Evolutionary conservation across 2,797 vertebrate species (phyloP).

Genomic region (Halcyon chelicuti): DNA sequence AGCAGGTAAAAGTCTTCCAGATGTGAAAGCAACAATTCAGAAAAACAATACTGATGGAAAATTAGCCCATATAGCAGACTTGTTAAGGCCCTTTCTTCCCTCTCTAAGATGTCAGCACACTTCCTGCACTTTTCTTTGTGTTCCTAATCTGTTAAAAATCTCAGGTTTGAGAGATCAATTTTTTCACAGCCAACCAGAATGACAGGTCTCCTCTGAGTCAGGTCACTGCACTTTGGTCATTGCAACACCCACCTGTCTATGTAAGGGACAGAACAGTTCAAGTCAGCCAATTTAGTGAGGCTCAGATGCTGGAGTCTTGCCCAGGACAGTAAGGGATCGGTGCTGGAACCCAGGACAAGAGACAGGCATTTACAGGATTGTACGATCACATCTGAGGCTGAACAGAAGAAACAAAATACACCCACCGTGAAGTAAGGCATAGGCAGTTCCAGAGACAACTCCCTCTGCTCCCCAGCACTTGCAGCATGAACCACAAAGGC

Average conservation of each 20-base stretch:
- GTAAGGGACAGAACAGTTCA: not conserved
- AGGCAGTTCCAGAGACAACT: not conserved
- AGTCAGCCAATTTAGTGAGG: accelerated
- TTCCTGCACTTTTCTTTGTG: not conserved
- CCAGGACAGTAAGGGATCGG: not conserved
- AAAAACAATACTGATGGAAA: not conserved
- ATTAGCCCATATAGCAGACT: not conserved
- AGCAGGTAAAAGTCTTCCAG: not conserved
- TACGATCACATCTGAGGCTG: not conserved
- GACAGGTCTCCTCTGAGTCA: not conserved
- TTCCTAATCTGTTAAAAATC: not conserved
- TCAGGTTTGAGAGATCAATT: accelerated
- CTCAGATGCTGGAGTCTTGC: not conserved
- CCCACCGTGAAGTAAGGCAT: not conserved
- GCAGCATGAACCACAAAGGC: not conserved
- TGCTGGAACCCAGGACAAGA: not conserved
- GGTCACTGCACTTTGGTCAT: not conserved
- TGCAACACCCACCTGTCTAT: accelerated
- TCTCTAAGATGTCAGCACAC: not conserved
- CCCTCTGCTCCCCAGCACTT: not conserved
- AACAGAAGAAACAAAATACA: not conserved
- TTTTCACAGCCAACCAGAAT: not conserved
- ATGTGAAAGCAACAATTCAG: not conserved
- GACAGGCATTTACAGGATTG: not conserved
- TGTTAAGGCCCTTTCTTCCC: not conserved